Conservation (phyloP, 2,888 invertebrate species). For the Cerastis leucographa region DNA sequence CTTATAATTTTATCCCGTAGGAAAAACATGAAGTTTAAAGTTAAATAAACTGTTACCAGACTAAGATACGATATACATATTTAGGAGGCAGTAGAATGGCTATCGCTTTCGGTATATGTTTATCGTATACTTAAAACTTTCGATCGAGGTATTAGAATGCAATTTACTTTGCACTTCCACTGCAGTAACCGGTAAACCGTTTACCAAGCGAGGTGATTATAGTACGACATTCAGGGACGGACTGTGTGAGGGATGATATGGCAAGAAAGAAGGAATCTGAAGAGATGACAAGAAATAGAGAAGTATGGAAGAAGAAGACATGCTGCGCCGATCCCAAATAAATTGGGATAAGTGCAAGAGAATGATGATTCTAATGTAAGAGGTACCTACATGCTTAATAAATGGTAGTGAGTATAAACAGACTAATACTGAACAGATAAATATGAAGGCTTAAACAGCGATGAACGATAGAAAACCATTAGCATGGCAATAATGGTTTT, state of each 20-base stretch:
- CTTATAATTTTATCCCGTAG: too few species aligned
- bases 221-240: neutral
- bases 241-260: too few species aligned
- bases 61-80: neutral
- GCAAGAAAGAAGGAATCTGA: too few species aligned
- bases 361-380: too few species aligned
- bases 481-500: conserved; percentile 39
- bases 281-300: too few species aligned
- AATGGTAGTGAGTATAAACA: neutral
- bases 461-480: conserved; percentile 10
- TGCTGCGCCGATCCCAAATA: too few species aligned
- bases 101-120: neutral
- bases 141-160: neutral
- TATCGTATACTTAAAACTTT: neutral
- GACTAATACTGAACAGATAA: neutral
- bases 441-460: neutral
- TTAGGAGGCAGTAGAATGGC: neutral
- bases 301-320: too few species aligned
- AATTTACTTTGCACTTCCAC: neutral
- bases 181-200: neutral
- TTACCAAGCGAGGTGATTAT: neutral
- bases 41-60: neutral
- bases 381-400: too few species aligned
- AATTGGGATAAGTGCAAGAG: too few species aligned
- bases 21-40: neutral